A percentile compares a stretch with the other conserved stretches of the same genome.
phyloP scores from a whole-genome alignment of 2,888 invertebrate species.

The Drosophila putrida region DNA sequence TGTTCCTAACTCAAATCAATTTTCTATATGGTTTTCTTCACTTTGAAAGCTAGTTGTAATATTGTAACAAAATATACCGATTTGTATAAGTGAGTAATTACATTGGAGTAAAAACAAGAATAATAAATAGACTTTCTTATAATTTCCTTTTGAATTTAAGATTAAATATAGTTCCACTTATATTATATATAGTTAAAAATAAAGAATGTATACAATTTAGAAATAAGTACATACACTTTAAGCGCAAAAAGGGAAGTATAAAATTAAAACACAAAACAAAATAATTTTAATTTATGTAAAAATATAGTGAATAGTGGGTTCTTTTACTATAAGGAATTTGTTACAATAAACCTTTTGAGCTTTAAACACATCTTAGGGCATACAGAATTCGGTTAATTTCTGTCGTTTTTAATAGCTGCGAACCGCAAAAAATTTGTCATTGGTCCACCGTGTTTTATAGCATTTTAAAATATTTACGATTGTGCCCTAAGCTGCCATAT shows the following conservation, averaged over 20 bases:
- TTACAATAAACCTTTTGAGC: background rate
- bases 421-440: slow-evolving; percentile 27
- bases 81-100: background rate
- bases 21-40: background rate
- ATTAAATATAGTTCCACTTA: no score
- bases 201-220: background rate
- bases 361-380: background rate
- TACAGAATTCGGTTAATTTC: background rate
- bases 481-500: slow-evolving; percentile 49
- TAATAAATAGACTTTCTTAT: no score
- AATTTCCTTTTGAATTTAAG: no score
- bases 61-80: background rate
- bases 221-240: no score
- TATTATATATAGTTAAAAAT: background rate
- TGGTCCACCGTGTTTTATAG: slow-evolving; percentile 1
- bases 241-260: no score
- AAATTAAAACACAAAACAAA: no score
- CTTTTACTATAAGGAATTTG: no score
- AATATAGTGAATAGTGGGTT: no score
- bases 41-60: background rate
- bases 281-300: no score
- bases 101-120: no score
- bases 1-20: no score
- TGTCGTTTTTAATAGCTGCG: background rate
- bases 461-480: slow-evolving; percentile 35